Evolutionary conservation across 64 coral and sea anemone species (phyloP).

Genomic region (Dendronephthya gigantea): DNA sequence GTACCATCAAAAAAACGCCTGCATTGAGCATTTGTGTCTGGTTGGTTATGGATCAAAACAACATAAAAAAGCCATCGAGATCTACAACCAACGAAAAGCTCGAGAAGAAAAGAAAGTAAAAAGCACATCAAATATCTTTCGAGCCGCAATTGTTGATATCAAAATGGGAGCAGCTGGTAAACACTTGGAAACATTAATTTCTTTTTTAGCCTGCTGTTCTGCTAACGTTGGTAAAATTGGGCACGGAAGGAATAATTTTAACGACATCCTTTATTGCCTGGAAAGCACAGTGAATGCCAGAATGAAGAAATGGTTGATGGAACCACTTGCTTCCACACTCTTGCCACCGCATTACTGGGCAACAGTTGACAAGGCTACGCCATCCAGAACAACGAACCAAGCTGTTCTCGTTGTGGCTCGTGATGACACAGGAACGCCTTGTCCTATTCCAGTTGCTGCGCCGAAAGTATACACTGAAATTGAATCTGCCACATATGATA

Average conservation of each 20-base stretch:
- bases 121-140: neutral
- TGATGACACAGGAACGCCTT: neutral
- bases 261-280: neutral
- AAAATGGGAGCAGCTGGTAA: neutral
- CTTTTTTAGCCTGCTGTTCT: neutral
- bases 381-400: neutral
- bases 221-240: neutral
- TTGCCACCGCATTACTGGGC: constrained; percentile 1
- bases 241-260: neutral
- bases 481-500: neutral
- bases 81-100: neutral
- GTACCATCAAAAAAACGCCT: neutral
- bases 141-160: neutral
- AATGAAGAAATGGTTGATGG: neutral
- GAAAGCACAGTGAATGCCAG: neutral
- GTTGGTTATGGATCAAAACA: neutral
- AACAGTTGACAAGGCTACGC: neutral
- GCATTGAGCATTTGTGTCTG: neutral
- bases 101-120: neutral
- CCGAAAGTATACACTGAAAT: neutral
- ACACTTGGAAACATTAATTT: neutral
- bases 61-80: neutral
- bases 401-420: neutral
- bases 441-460: neutral
- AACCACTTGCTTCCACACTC: neutral